Percentiles rank a stretch among this genome's conserved stretches.
These are phyloP conservation scores for Papilio polyxenes DNA, from an alignment of 1,140 invertebrate genomes.

Conservation along the genomic window DNA sequence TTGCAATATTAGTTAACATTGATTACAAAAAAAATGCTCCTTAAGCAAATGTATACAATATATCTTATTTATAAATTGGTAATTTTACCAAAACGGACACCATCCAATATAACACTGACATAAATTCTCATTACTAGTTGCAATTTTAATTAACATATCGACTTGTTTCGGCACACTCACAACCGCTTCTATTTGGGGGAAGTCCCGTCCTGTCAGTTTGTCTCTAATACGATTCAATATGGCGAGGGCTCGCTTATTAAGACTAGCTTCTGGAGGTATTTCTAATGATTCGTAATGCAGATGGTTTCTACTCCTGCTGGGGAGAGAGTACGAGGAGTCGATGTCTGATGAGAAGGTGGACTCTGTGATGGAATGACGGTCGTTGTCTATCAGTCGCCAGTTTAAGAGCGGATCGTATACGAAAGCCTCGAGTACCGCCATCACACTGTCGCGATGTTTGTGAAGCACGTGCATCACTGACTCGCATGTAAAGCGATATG, in stretches of 20 bases:
- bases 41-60: background rate
- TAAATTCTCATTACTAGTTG: slow-evolving; percentile 98
- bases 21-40: background rate
- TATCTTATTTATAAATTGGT: background rate
- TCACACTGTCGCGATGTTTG: slow-evolving; percentile 97
- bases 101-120: slow-evolving; percentile 99
- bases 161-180: slow-evolving; percentile 95
- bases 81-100: slow-evolving; percentile 82
- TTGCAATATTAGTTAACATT: background rate
- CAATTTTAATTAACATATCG: slow-evolving; percentile 96
- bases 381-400: slow-evolving; percentile 89
- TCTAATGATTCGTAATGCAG: slow-evolving; percentile 66
- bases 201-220: slow-evolving; percentile 94
- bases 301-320: slow-evolving; percentile 64
- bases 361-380: slow-evolving; percentile 59
- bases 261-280: slow-evolving; percentile 81
- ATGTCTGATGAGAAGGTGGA: slow-evolving; percentile 75
- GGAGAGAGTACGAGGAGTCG: slow-evolving; percentile 66
- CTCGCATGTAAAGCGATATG: slow-evolving; percentile 97
- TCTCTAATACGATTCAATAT: slow-evolving; percentile 96
- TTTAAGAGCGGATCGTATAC: slow-evolving; percentile 99
- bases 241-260: slow-evolving; percentile 96
- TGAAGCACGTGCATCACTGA: slow-evolving; percentile 98
- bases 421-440: slow-evolving; percentile 99
- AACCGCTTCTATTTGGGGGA: slow-evolving; percentile 77